phyloP scores from a whole-genome alignment of 2,797 vertebrate species.

The Sebastolobus altivelis region DNA sequence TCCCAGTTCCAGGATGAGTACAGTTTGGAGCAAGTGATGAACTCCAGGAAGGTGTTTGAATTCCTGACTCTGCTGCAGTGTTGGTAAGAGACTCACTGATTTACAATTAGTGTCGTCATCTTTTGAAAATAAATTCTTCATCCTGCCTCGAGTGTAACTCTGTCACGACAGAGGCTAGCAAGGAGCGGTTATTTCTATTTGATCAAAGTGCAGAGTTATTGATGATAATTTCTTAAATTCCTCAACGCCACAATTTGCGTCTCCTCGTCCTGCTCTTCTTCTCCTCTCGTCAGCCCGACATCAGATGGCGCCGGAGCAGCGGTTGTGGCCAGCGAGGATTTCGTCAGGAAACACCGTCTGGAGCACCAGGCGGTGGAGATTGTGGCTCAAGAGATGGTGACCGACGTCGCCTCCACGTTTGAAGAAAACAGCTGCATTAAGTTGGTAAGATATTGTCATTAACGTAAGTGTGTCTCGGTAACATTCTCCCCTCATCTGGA shows the following conservation, averaged over 20 bases:
- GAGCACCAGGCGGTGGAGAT: slow-evolving; percentile 94
- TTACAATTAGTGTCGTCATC: neutral
- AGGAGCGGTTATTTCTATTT: neutral
- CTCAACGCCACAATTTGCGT: neutral
- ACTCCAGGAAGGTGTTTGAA: slow-evolving; percentile 91
- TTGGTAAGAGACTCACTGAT: slow-evolving; percentile 88
- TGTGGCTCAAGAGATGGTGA: slow-evolving; percentile 94
- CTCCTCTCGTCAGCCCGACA: slow-evolving; percentile 88
- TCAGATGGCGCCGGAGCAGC: slow-evolving; percentile 96
- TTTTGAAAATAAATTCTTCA: neutral
- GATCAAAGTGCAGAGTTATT: neutral
- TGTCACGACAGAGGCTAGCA: too few relatives aligned
- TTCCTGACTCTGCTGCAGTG: slow-evolving; percentile 96
- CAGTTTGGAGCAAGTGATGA: slow-evolving; percentile 91
- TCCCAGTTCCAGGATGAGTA: slow-evolving; percentile 95
- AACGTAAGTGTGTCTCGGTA: neutral
- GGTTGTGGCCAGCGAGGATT: slow-evolving; percentile 90
- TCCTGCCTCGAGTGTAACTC: neutral
- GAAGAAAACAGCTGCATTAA: slow-evolving; percentile 92
- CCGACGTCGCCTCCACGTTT: slow-evolving; percentile 91
- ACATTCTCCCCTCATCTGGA: neutral
- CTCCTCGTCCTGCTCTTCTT: neutral
- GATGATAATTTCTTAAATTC: neutral
- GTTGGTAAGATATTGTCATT: slow-evolving; percentile 81
- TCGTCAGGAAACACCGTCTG: slow-evolving; percentile 87